Evolutionary conservation across 1,140 invertebrate species (phyloP).

Genomic region (Dendrolimus kikuchii): DNA sequence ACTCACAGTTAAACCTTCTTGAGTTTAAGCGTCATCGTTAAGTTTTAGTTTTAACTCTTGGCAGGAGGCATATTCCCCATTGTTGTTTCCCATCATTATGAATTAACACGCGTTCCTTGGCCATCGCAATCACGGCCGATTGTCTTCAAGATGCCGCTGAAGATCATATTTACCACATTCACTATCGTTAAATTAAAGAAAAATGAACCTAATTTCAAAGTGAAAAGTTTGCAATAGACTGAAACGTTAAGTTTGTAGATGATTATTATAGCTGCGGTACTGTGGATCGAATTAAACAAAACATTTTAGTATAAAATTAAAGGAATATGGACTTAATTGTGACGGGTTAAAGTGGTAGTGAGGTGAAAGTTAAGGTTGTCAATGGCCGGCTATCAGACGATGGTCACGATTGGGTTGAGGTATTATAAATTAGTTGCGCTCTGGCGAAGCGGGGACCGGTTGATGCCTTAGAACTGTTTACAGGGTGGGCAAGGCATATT

Average conservation of each 20-base stretch:
- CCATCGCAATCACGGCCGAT: constrained; percentile 16
- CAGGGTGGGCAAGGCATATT: too few species aligned
- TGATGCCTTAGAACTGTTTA: neutral
- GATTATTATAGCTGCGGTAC: too few species aligned
- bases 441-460: constrained; percentile 5
- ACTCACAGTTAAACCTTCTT: too few species aligned
- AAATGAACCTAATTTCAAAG: neutral
- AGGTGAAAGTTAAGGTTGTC: neutral
- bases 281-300: too few species aligned
- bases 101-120: constrained; percentile 15
- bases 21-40: too few species aligned
- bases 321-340: constrained; percentile 6
- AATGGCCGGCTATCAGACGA: constrained; percentile 11
- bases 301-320: neutral
- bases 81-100: neutral
- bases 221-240: too few species aligned
- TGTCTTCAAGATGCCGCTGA: constrained; percentile 14
- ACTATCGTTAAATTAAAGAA: neutral
- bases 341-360: constrained; percentile 2
- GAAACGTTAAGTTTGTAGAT: too few species aligned
- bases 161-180: constrained; percentile 4
- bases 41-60: too few species aligned
- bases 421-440: constrained; percentile 19
- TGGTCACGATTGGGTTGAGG: constrained; percentile 14
- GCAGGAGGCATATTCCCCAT: too few species aligned